phyloP scores from a whole-genome alignment of 2,113 vertebrate species.

The Verasper variegatus region DNA sequence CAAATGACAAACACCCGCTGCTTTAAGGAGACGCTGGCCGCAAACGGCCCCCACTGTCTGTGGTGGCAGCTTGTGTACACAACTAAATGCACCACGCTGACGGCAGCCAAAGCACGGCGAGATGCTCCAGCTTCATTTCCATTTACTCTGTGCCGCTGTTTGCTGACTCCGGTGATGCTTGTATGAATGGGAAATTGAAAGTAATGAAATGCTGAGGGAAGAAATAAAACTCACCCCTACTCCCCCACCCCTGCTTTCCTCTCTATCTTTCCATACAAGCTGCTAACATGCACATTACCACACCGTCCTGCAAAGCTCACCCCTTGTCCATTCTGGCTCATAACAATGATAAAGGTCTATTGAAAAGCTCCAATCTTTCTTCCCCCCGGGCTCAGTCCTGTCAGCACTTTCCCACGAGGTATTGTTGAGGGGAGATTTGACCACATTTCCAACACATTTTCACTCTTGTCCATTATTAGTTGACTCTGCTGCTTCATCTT shows the following conservation, averaged over 20 bases:
- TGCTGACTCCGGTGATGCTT: constrained; percentile 62
- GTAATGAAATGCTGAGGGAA: constrained; percentile 61
- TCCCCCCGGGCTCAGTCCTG: constrained; percentile 24
- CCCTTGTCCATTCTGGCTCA: constrained; percentile 53
- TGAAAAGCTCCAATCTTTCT: constrained; percentile 55
- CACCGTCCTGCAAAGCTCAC: constrained; percentile 35
- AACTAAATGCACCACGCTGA: constrained; percentile 63
- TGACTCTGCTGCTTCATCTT: constrained; percentile 53
- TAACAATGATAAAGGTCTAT: constrained; percentile 66
- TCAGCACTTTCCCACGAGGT: constrained; percentile 57
- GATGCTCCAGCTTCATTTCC: constrained; percentile 56
- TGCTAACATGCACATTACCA: constrained; percentile 54
- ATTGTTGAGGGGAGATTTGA: constrained; percentile 38
- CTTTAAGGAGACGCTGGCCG: constrained; percentile 46
- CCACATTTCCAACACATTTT: constrained; percentile 33
- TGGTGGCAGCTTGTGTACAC: constrained; percentile 53
- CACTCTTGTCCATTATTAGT: constrained; percentile 22
- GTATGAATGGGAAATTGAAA: constrained; percentile 67
- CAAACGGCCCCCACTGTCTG: constrained; percentile 58
- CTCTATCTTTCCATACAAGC: constrained; percentile 51
- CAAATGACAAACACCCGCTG: constrained; percentile 69
- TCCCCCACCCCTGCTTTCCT: neutral
- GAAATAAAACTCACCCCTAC: constrained; percentile 38
- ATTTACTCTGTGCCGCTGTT: constrained; percentile 49
- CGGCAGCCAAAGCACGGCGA: constrained; percentile 45